Conservation (phyloP, 2,888 invertebrate genomes). For the Acanthopleura granulata region DNA sequence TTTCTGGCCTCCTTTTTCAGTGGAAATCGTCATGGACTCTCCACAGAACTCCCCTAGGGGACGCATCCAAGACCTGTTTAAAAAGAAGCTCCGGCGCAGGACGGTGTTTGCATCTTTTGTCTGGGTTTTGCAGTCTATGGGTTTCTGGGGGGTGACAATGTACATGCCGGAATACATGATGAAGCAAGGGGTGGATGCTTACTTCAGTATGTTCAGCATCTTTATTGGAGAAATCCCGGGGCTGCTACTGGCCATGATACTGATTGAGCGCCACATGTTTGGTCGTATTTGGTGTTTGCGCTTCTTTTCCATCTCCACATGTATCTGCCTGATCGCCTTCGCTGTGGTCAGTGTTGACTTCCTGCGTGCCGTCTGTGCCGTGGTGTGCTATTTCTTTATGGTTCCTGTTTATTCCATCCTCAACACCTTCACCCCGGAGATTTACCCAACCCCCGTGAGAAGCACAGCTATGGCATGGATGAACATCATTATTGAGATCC, state of each 20-base stretch:
- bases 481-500: conserved; percentile 51
- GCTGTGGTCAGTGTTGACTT: conserved; percentile 43
- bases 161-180: conserved; percentile 57
- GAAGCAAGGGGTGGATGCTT: conserved; percentile 47
- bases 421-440: conserved; percentile 58
- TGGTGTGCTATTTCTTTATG: conserved; percentile 58
- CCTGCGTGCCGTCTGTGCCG: conserved; percentile 49
- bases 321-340: conserved; percentile 44
- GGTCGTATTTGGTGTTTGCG: conserved; percentile 56
- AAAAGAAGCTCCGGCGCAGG: conserved; percentile 33
- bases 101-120: conserved; percentile 44
- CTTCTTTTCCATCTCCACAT: conserved; percentile 48
- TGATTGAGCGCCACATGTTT: conserved; percentile 51
- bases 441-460: conserved; percentile 52
- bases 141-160: conserved; percentile 59
- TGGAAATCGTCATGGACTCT: conserved; percentile 38
- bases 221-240: conserved; percentile 60
- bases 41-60: conserved; percentile 41
- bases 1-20: conserved; percentile 34
- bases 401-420: conserved; percentile 59
- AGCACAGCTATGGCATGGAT: conserved; percentile 57
- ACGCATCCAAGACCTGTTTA: conserved; percentile 45
- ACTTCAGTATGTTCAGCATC: conserved; percentile 56
- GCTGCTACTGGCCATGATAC: conserved; percentile 50
- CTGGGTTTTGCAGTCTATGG: conserved; percentile 57